These are phyloP conservation scores for Melanaphis sacchari DNA, from an alignment of 1,140 invertebrate species.

Conservation along the genomic window DNA sequence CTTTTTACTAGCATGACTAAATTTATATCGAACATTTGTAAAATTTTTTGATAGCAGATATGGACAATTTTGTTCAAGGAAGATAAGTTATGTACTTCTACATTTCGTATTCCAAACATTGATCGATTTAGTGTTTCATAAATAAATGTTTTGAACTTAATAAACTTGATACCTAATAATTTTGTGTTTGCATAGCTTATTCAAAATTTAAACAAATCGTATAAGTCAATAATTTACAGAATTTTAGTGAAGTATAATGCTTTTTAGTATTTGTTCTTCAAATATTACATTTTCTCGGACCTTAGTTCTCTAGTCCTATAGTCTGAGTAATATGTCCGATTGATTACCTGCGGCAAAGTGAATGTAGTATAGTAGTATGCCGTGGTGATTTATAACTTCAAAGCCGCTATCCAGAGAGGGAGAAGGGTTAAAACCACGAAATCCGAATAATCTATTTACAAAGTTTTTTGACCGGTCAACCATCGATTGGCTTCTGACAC, in stretches of 20 bases:
- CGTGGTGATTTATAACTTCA: slow-evolving; percentile 12
- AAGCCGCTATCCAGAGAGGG: neutral
- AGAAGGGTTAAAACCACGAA: neutral
- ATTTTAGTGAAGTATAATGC: neutral
- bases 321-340: neutral
- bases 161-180: neutral
- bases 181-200: neutral
- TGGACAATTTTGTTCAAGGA: neutral
- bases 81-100: neutral
- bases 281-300: neutral
- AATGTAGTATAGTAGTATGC: neutral
- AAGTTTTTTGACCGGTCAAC: slow-evolving; percentile 31
- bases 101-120: neutral
- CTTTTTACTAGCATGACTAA: neutral
- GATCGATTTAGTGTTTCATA: neutral
- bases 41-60: neutral
- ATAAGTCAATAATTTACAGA: neutral
- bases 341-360: slow-evolving; percentile 15
- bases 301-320: neutral
- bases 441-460: neutral
- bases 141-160: neutral
- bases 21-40: neutral
- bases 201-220: neutral
- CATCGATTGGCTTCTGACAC: slow-evolving; percentile 15
- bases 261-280: neutral